Percentiles rank a stretch among this genome's conserved stretches.
Conservation (phyloP, 1,140 invertebrate genomes). For the Dicyema japonicum region DNA sequence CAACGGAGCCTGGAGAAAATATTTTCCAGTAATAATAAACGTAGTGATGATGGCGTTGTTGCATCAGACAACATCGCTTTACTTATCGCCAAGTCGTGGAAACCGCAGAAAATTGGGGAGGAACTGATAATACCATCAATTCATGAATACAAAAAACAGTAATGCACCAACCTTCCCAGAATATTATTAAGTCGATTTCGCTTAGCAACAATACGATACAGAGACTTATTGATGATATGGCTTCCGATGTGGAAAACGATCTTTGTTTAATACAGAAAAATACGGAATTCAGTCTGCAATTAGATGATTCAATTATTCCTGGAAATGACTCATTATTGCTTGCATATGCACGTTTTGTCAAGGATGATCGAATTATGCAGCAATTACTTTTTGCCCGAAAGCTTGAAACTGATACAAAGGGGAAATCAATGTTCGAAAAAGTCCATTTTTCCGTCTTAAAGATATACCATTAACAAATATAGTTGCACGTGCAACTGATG, state of each 20-base stretch:
- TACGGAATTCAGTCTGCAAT: not conserved
- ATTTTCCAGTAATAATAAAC: not conserved
- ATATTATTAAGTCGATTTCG: constrained; percentile 1
- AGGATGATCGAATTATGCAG: constrained; percentile 2
- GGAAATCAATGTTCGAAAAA: constrained; percentile 5
- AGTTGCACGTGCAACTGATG: constrained; percentile 9
- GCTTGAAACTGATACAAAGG: constrained; percentile 6
- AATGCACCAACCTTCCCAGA: not conserved
- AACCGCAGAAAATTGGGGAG: not conserved
- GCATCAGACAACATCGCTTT: not conserved
- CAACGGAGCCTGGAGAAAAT: not conserved
- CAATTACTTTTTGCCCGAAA: constrained; percentile 5
- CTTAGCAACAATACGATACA: constrained; percentile 1
- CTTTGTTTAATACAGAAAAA: not conserved
- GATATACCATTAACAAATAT: constrained; percentile 10
- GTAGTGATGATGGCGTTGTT: constrained; percentile 1
- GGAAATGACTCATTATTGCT: constrained; percentile 1
- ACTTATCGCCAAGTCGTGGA: constrained; percentile 1
- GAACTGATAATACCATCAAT: constrained; percentile 1
- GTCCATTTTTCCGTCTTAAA: constrained; percentile 10
- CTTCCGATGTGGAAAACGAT: not conserved
- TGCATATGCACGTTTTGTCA: not conserved
- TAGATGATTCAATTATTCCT: not conserved
- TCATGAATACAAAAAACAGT: not conserved
- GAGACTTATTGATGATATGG: not conserved